Evolutionary conservation across 2,888 invertebrate species (phyloP), one percentile per base, ranked within the genome.

Genomic region (Miltochrista miniata): DNA sequence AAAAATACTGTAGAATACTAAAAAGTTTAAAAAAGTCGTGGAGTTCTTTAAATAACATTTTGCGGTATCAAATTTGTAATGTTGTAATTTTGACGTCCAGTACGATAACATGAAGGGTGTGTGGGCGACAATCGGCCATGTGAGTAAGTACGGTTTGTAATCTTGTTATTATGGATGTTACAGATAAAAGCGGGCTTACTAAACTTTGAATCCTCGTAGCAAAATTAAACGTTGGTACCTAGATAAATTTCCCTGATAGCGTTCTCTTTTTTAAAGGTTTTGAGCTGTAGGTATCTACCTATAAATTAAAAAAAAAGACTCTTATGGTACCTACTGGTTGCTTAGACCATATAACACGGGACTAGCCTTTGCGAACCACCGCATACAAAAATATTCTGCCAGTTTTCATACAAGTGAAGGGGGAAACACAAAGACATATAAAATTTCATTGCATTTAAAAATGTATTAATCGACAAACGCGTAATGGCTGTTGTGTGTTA

Each of bases 121-220:
- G 88, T 87, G 81, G 87, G 87, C 76, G 87, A 77, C 69, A 66
- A 71, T 71, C 74, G 72, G 77, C 82, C 86, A 85, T 87, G 87
- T 88, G 86, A 81, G 68, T 78, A 70, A 81, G 68, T 78, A 70
- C 58, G 76, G 74, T 81, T 81, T 72, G 79, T 75, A 78, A 74
- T 76, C 70, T 71, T 79, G 78, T 81, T 81, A 81, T 79, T 79
- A 76, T 72, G 72, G 64, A 68, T 62, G 66, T 63, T 64, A 59
- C 73, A 78, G 85, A 83, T 76, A 78, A 70, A 69, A 76, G 70
- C 68, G 62, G 70, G 62, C 73, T 72, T 74, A 51, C 29, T 43
- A 35, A 29, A 49, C n/a, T 36, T 41, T 14, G 10, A 34, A 31
- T 36, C 3, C 7, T 24, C 18, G n/a, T 24, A 18, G 38, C n/a